Percentiles rank a stretch among this genome's conserved stretches.
These are phyloP conservation scores for Ophion slaviceki DNA, from an alignment of 2,888 invertebrate species.

Conservation along the genomic window DNA sequence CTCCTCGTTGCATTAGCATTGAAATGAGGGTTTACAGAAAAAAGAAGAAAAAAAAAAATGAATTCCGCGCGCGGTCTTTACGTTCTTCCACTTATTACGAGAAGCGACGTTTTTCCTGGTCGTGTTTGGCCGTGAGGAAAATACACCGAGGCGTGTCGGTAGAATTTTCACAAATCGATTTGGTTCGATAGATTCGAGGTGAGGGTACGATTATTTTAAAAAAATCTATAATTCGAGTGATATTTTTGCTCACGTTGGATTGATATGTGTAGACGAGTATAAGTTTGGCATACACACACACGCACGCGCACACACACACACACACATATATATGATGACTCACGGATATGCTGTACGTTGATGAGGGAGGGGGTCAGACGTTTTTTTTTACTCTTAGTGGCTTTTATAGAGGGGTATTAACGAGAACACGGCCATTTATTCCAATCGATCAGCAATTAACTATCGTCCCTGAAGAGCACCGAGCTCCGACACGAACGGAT, in stretches of 20 bases:
- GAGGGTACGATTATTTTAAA: background rate
- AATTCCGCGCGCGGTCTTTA: constrained; percentile 21
- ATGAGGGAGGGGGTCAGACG: constrained; percentile 4
- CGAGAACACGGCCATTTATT: constrained; percentile 76
- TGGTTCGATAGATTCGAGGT: background rate
- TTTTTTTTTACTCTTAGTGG: constrained; percentile 53
- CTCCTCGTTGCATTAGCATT: constrained; percentile 50
- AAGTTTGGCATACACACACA: background rate
- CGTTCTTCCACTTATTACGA: constrained; percentile 25
- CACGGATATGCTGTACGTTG: background rate
- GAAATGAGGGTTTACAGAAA: constrained; percentile 23
- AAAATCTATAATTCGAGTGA: constrained; percentile 34
- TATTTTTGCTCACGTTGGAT: background rate
- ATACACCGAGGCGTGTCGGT: background rate
- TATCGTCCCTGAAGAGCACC: constrained; percentile 70
- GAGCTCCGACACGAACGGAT: constrained; percentile 69
- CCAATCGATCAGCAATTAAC: constrained; percentile 78
- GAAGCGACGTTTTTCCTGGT: background rate
- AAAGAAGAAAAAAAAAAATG: constrained; percentile 36
- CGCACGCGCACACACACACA: too few species aligned
- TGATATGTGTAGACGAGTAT: background rate
- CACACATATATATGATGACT: background rate
- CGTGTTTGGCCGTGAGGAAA: background rate
- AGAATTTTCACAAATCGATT: constrained; percentile 16
- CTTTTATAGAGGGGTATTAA: constrained; percentile 77